phyloP scores from a whole-genome alignment of 37 sponge, comb jelly and placozoan genomes.

The Amphimedon queenslandica region DNA sequence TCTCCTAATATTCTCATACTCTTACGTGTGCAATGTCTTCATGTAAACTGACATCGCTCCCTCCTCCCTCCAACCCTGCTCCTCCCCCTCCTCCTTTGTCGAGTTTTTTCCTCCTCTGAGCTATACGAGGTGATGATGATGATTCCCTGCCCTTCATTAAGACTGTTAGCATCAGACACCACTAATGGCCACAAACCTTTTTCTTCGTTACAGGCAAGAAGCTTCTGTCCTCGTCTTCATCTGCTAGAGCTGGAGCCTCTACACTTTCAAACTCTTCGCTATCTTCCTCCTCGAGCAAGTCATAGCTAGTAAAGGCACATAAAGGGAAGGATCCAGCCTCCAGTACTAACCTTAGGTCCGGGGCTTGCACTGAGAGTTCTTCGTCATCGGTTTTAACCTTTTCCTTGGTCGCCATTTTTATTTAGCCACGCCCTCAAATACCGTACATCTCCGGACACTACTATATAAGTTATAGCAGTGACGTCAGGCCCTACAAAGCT shows the following conservation, averaged over 20 bases:
- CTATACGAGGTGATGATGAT: slow-evolving; percentile 1
- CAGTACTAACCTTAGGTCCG: no score
- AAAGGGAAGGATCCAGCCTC: no score
- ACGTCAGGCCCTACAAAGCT: no score
- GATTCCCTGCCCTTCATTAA: no score
- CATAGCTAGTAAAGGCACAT: slow-evolving; percentile 13
- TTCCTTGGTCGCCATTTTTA: no score
- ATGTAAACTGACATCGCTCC: background rate
- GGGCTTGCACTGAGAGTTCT: no score
- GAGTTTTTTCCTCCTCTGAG: background rate
- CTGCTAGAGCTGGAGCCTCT: slow-evolving; percentile 8
- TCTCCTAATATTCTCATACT: background rate
- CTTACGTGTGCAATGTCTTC: slow-evolving; percentile 1
- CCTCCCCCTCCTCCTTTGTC: background rate
- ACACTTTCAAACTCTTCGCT: slow-evolving; percentile 37
- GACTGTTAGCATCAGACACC: no score
- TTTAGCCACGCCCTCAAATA: no score
- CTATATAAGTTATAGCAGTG: no score
- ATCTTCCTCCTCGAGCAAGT: slow-evolving; percentile 34
- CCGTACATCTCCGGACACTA: no score
- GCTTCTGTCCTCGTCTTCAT: background rate
- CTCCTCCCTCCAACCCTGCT: background rate
- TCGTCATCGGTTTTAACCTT: no score
- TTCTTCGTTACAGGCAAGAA: background rate
- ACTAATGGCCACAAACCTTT: no score